phyloP scores from a whole-genome alignment of 2,113 vertebrate genomes.

The Oryzias woworae region DNA sequence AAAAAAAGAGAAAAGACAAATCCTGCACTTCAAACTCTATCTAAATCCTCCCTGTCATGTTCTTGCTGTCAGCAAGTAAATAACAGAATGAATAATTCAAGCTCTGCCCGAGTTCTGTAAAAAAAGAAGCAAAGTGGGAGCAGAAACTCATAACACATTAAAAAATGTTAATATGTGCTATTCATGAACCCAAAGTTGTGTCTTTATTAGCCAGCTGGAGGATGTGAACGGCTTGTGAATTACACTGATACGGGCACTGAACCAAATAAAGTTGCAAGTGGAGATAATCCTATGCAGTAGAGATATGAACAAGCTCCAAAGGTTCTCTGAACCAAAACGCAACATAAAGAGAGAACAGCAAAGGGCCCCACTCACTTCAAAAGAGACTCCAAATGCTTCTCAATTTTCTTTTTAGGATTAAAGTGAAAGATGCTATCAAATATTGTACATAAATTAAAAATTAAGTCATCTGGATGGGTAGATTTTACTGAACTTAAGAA shows the following conservation, averaged over 20 bases:
- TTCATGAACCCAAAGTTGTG: conserved; percentile 3
- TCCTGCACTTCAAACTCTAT: conserved; percentile 27
- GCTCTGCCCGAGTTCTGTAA: conserved; percentile 13
- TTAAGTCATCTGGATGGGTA: conserved; percentile 25
- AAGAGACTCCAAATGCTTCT: conserved; percentile 30
- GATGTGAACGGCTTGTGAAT: conserved; percentile 9
- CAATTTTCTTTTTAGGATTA: conserved; percentile 21
- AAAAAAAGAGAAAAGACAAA: conserved; percentile 23
- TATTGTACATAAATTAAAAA: conserved; percentile 24
- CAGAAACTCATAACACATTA: conserved; percentile 22
- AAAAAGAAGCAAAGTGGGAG: conserved; percentile 8
- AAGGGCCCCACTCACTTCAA: conserved; percentile 32
- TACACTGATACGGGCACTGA: conserved; percentile 3
- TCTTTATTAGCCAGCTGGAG: conserved; percentile 9
- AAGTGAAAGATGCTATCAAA: conserved; percentile 52
- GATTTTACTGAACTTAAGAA: conserved; percentile 26
- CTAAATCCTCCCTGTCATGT: conserved; percentile 45
- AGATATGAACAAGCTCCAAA: conserved; percentile 45
- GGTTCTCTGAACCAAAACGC: conserved; percentile 33
- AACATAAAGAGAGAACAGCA: conserved; percentile 30
- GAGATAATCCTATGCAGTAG: conserved; percentile 18
- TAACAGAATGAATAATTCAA: conserved; percentile 59
- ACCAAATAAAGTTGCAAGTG: conserved; percentile 7
- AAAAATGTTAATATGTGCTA: conserved; percentile 26
- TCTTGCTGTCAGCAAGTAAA: conserved; percentile 44